phyloP scores from a whole-genome alignment of 2,888 invertebrate species.

The Didymodactylos carnosus region DNA sequence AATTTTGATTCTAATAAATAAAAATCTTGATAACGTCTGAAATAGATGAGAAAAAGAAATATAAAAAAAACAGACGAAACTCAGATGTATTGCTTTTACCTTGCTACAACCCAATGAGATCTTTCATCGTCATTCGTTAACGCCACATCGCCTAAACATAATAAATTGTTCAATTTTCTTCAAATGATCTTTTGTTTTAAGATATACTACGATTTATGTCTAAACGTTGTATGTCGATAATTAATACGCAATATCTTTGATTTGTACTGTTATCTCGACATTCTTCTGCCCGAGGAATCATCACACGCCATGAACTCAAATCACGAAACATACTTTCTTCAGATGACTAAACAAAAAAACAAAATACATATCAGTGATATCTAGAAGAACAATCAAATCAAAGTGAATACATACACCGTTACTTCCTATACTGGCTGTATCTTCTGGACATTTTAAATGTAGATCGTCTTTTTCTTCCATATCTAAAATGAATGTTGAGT shows the following conservation, averaged over 20 bases:
- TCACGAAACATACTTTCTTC: background rate
- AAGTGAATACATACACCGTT: background rate
- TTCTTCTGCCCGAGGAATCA: background rate
- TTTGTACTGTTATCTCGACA: background rate
- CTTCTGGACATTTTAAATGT: background rate
- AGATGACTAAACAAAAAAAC: background rate
- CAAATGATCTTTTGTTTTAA: background rate
- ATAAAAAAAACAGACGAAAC: background rate
- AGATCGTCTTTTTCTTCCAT: background rate
- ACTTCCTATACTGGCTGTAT: background rate
- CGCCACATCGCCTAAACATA: too few species aligned
- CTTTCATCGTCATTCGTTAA: background rate
- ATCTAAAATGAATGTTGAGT: background rate
- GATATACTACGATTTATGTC: background rate
- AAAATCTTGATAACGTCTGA: background rate
- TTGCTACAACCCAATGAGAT: background rate
- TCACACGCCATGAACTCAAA: background rate
- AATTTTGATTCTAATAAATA: background rate
- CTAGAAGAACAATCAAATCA: too few species aligned
- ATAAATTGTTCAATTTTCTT: background rate
- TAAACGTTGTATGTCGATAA: background rate
- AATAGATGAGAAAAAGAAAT: background rate
- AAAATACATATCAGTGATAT: too few species aligned
- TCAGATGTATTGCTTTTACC: background rate
- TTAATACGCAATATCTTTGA: background rate